phyloP scores from a whole-genome alignment of 2,888 invertebrate genomes.

The Nymphalis polychloros region DNA sequence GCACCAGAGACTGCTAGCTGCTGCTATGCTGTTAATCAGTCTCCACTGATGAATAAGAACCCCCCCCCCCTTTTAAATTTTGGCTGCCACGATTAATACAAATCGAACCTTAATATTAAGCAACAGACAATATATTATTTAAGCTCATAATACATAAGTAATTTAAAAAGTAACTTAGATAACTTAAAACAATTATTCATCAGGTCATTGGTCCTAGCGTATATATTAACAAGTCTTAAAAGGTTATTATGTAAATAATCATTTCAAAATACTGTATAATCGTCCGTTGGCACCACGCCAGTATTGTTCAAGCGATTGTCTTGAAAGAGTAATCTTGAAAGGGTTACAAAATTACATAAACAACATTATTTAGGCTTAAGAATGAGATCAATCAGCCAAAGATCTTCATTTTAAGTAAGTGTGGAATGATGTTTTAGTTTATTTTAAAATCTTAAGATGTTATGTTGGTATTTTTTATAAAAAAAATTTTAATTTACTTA shows the following conservation, averaged over 20 bases:
- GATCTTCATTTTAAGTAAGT: not conserved
- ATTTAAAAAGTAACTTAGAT: too few species aligned
- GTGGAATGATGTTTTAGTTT: not conserved
- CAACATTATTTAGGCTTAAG: slow-evolving; percentile 19
- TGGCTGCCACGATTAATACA: too few species aligned
- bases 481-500: too few species aligned
- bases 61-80: too few species aligned
- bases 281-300: slow-evolving; percentile 27
- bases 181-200: not conserved
- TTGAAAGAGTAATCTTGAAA: slow-evolving; percentile 29
- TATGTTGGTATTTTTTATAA: too few species aligned
- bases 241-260: not conserved
- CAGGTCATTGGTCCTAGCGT: not conserved
- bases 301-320: slow-evolving; percentile 18
- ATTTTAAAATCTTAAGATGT: not conserved
- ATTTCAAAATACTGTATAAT: slow-evolving; percentile 10
- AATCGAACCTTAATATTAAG: too few species aligned
- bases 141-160: too few species aligned
- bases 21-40: too few species aligned
- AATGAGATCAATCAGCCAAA: slow-evolving; percentile 1
- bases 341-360: slow-evolving; percentile 26
- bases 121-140: too few species aligned
- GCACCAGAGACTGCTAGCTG: too few species aligned
- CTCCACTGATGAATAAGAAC: too few species aligned
- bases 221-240: not conserved